These are phyloP conservation scores for Megalops cyprinoides DNA, from an alignment of 2,797 vertebrate species.

Conservation along the genomic window DNA sequence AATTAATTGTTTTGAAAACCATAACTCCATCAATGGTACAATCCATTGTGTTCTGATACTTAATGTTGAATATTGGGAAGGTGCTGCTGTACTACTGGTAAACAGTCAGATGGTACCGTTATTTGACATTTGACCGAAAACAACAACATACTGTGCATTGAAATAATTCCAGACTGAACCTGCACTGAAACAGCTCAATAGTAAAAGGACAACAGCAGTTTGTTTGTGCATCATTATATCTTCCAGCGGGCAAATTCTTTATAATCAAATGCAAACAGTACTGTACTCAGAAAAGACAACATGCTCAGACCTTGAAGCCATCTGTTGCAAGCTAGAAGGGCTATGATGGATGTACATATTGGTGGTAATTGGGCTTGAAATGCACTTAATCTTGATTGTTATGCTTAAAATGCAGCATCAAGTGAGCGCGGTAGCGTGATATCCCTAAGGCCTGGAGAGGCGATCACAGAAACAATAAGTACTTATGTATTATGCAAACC, in stretches of 20 bases:
- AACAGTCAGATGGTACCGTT: not conserved
- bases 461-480: constrained; percentile 58
- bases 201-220: not conserved
- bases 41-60: not conserved
- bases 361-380: constrained; percentile 77
- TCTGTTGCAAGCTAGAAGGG: constrained; percentile 67
- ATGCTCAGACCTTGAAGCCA: constrained; percentile 62
- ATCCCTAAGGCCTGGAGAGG: constrained; percentile 59
- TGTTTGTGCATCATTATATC: not conserved
- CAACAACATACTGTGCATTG: not conserved
- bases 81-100: not conserved
- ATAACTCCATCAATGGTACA: not conserved
- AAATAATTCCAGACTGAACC: constrained; percentile 4
- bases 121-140: not conserved
- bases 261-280: constrained; percentile 19
- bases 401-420: constrained; percentile 72
- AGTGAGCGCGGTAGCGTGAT: constrained; percentile 68
- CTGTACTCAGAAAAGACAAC: constrained; percentile 57
- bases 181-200: not conserved
- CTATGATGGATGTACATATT: constrained; percentile 68
- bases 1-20: too few relatives aligned
- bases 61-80: not conserved
- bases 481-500: constrained; percentile 48
- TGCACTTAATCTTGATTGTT: constrained; percentile 77
- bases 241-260: not conserved